Percentiles rank a stretch among this genome's conserved stretches.
Conservation (phyloP, 2,797 vertebrate species). For the Argentina silus region DNA sequence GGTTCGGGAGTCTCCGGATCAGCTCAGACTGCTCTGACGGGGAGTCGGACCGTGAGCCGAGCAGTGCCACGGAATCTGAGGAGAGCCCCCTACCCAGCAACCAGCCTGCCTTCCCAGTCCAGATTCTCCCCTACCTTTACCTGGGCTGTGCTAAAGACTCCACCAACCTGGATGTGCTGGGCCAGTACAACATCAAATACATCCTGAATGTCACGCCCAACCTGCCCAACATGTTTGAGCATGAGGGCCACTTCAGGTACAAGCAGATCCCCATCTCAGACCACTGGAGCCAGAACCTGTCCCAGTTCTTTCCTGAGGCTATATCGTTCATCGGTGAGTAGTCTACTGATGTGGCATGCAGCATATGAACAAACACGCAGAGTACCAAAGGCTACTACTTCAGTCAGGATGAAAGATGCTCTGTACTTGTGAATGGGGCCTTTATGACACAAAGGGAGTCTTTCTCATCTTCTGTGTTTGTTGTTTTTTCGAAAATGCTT, state of each 20-base stretch:
- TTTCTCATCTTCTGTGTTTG: neutral
- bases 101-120: conserved; percentile 95
- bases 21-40: conserved; percentile 96
- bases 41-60: conserved; percentile 94
- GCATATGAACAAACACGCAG: neutral
- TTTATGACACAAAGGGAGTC: neutral
- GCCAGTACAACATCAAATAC: conserved; percentile 97
- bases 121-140: conserved; percentile 97
- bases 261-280: conserved; percentile 99
- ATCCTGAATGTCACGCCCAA: conserved; percentile 99
- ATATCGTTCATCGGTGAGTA: conserved; percentile 98
- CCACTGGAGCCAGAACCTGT: conserved; percentile 99
- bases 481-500: neutral
- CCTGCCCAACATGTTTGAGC: conserved; percentile 97
- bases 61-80: conserved; percentile 93
- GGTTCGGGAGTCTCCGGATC: conserved; percentile 93
- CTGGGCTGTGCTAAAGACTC: conserved; percentile 99
- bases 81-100: conserved; percentile 94
- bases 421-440: neutral
- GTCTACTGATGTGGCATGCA: neutral
- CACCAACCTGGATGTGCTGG: conserved; percentile 93
- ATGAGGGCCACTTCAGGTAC: conserved; percentile 96
- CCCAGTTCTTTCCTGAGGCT: conserved; percentile 98
- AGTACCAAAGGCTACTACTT: too few relatives aligned
- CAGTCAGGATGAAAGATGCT: neutral